Conservation (phyloP, 2,797 vertebrate species). For the Siniperca undulata region DNA sequence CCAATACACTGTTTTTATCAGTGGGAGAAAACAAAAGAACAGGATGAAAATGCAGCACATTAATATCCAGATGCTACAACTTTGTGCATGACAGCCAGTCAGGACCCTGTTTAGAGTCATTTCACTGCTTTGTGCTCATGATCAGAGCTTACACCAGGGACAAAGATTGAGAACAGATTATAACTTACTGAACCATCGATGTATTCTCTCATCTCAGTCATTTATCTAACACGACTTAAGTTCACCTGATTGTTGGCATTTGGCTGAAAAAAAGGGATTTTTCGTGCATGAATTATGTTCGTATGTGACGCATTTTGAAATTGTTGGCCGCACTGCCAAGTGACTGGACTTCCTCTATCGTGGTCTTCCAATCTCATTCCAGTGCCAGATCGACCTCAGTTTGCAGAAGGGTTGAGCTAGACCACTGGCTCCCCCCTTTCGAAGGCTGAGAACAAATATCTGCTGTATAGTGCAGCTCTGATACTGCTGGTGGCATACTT, state of each 20-base stretch:
- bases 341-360: conserved; percentile 78
- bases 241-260: neutral
- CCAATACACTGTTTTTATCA: neutral
- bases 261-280: neutral
- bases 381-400: conserved; percentile 83
- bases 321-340: conserved; percentile 78
- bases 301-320: neutral
- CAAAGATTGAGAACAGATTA: neutral
- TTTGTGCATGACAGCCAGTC: no score
- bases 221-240: neutral
- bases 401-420: conserved; percentile 85
- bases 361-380: conserved; percentile 84
- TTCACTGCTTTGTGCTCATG: neutral
- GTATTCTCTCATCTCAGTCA: neutral
- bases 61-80: no score
- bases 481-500: neutral
- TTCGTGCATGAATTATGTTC: neutral
- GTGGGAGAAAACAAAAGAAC: neutral
- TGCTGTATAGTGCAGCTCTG: neutral
- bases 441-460: conserved; percentile 82
- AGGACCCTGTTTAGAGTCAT: neutral
- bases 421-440: conserved; percentile 82
- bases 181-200: neutral
- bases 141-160: neutral
- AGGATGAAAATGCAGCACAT: neutral